Evolutionary conservation across 1,140 invertebrate genomes (phyloP), one percentile per base, ranked within the genome.

Genomic region (Hylyphantes graminicola): DNA sequence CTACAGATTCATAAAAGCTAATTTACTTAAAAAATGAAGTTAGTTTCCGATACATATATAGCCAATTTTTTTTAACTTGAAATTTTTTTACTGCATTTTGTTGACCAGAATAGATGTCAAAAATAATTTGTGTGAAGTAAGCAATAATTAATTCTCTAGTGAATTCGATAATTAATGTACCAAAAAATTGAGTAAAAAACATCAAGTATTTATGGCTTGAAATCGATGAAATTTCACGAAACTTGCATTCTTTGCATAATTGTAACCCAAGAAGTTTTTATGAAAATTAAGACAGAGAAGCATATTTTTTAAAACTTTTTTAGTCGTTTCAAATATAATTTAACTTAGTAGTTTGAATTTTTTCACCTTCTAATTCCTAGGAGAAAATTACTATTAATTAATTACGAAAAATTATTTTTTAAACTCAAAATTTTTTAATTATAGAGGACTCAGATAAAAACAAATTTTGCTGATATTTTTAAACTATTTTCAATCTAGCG

Each of bases 101-200:
- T 35, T 35, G 35, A 35, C 35, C 35, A 35, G 35, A 35, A 35
- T 35, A 35, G 35, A 35, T 35, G 35, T 35, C 35, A 35, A 35
- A 35, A 35, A 35, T 35, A 35, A 35, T 35, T 35, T 74, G 72
- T 57, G 72, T 57, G 55, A 55, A 74, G 21, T 74, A 51, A 74
- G 72, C 72, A 57, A 53, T 76, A 76, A 76, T 76, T 76, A 76
- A 76, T 63, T 76, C 74, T 63, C 74, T 13, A 76, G 57, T 63
- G 74, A 76, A 76, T 76, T 63, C 35, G 64, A 76, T 76, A 76
- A 76, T 76, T 76, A 76, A 76, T 21, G 48, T 50, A 76, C 35
- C 57, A 76, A 64, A 17, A 19, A 21, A 19, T 10, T n/a, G 12
- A 74, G 48, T 63, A 63, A n/a, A 76, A 19, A 17, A 57, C 13